A percentile compares a stretch with the other conserved stretches of the same genome.
These are phyloP conservation scores for Sphaerophoria taeniata DNA, from an alignment of 2,888 invertebrate species.

Conservation along the genomic window DNA sequence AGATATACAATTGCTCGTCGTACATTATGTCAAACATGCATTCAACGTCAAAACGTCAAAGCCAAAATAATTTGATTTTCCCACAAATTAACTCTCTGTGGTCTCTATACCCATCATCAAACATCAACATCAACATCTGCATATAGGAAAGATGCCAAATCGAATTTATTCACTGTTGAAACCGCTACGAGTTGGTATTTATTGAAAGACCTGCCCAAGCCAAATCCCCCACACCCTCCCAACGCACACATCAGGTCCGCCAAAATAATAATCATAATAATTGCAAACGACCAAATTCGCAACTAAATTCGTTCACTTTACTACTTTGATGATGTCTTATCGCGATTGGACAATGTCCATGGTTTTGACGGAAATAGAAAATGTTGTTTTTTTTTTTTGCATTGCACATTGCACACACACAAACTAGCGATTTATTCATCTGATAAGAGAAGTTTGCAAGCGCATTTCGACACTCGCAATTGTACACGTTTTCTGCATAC, in stretches of 20 bases:
- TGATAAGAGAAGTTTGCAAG: conserved; percentile 41
- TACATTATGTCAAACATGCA: conserved; percentile 4
- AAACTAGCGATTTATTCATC: conserved; percentile 35
- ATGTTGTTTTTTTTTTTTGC: conserved; percentile 29
- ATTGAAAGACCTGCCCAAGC: conserved; percentile 8
- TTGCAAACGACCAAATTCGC: conserved; percentile 46
- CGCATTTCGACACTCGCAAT: conserved; percentile 25
- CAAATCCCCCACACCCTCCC: conserved; percentile 49
- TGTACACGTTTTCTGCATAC: conserved; percentile 24
- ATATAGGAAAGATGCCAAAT: conserved; percentile 19
- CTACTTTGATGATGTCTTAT: conserved; percentile 80
- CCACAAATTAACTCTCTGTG: conserved; percentile 42
- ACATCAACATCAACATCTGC: background rate
- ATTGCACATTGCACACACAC: conserved; percentile 15
- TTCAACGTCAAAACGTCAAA: conserved; percentile 34
- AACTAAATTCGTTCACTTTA: conserved; percentile 65
- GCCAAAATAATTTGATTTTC: conserved; percentile 54
- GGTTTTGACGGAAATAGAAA: conserved; percentile 79
- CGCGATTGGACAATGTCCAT: conserved; percentile 82
- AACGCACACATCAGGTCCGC: background rate
- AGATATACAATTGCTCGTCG: background rate
- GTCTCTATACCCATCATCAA: background rate
- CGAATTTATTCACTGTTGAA: background rate
- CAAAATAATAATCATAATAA: background rate
- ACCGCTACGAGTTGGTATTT: too few species aligned